Evolutionary conservation across 2,888 invertebrate genomes (phyloP).

Genomic region (Synergus gifuensis): DNA sequence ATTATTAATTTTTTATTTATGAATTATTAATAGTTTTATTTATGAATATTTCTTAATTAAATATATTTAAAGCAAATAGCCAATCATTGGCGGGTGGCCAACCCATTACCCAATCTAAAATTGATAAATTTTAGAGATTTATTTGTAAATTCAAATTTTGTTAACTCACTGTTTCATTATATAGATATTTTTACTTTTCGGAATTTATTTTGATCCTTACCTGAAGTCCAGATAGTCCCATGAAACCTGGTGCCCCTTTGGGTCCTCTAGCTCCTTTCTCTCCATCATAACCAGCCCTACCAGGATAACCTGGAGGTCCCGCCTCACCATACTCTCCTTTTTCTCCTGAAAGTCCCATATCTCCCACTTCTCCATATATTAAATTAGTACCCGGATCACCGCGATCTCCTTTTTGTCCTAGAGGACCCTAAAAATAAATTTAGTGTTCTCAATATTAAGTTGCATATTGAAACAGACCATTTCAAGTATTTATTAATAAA

Average conservation of each 20-base stretch:
- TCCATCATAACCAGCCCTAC: conserved; percentile 71
- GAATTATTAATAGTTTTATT: too few species aligned
- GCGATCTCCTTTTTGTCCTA: conserved; percentile 81
- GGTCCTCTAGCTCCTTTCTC: conserved; percentile 74
- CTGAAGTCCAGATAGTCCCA: conserved; percentile 79
- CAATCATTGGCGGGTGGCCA: too few species aligned
- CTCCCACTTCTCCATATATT: conserved; percentile 81
- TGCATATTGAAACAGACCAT: neutral
- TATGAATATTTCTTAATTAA: too few species aligned
- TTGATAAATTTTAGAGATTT: too few species aligned
- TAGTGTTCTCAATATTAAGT: neutral
- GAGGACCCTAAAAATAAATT: conserved; percentile 73
- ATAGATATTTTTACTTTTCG: too few species aligned
- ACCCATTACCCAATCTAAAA: too few species aligned
- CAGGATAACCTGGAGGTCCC: conserved; percentile 72
- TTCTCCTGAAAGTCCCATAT: conserved; percentile 74
- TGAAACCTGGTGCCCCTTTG: conserved; percentile 78
- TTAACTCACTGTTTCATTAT: neutral
- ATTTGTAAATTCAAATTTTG: too few species aligned
- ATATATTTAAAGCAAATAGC: too few species aligned
- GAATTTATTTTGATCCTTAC: conserved; percentile 55
- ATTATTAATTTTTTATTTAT: too few species aligned
- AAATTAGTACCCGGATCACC: conserved; percentile 81
- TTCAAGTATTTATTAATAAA: too few species aligned
- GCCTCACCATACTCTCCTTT: conserved; percentile 74